These are phyloP conservation scores for Galagoides demidoff DNA, from an alignment of 2,797 vertebrate species.

Conservation along the genomic window DNA sequence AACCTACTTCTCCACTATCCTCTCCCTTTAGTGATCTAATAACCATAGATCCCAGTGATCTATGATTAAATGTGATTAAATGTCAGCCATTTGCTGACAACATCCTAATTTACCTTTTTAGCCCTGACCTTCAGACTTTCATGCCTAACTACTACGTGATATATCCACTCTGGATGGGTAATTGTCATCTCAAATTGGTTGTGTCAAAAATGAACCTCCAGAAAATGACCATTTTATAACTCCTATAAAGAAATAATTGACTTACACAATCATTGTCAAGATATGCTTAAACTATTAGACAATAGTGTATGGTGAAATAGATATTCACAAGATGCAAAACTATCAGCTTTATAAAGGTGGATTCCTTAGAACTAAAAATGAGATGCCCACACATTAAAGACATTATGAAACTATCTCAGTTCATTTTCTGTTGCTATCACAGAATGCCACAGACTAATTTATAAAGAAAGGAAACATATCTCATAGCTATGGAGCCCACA, in stretches of 20 bases:
- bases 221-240: constrained; percentile 14
- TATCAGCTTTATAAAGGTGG: not conserved
- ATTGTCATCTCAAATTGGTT: not conserved
- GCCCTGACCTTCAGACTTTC: not conserved
- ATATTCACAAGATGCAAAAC: not conserved
- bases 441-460: not conserved
- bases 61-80: constrained; percentile 43
- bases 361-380: not conserved
- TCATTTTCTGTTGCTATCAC: not conserved
- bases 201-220: constrained; percentile 5
- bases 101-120: constrained; percentile 1
- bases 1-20: not conserved
- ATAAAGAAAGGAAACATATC: not conserved
- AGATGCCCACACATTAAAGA: not conserved
- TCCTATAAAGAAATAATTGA: not conserved
- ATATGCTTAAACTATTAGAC: not conserved
- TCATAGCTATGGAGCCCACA: not conserved
- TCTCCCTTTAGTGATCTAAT: not conserved
- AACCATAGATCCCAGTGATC: too few relatives aligned
- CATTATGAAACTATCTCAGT: not conserved
- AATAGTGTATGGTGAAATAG: not conserved
- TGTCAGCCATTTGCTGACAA: not conserved
- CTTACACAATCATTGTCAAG: not conserved
- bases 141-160: not conserved
- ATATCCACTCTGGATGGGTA: not conserved